These are phyloP conservation scores for Epistrophe eligans DNA, from an alignment of 2,888 invertebrate species.

Conservation along the genomic window DNA sequence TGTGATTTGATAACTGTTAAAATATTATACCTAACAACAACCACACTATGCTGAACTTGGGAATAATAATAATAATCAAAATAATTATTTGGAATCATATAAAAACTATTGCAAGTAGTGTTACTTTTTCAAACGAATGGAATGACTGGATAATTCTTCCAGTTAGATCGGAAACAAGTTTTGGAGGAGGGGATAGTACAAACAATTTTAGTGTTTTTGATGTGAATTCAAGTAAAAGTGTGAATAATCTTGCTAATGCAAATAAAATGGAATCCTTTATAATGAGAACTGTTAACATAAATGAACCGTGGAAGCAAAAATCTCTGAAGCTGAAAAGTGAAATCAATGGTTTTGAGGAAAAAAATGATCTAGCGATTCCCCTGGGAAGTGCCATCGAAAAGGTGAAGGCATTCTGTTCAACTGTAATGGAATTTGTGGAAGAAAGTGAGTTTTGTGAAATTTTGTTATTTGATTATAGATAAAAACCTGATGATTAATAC, in stretches of 20 bases:
- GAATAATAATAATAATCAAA: constrained; percentile 26
- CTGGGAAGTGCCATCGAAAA: constrained; percentile 77
- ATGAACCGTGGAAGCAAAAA: not conserved
- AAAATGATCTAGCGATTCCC: constrained; percentile 77
- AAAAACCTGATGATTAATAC: no score
- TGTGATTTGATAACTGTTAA: constrained; percentile 16
- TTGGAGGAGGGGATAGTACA: not conserved
- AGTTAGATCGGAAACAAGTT: constrained; percentile 34
- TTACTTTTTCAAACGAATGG: constrained; percentile 47
- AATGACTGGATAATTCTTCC: constrained; percentile 72
- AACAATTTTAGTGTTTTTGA: constrained; percentile 28
- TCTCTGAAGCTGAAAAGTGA: not conserved
- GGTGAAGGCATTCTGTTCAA: constrained; percentile 78
- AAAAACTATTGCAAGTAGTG: constrained; percentile 27
- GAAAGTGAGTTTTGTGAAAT: no score
- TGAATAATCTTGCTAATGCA: constrained; percentile 31
- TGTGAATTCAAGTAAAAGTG: constrained; percentile 26
- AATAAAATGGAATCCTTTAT: constrained; percentile 39
- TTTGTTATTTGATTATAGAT: no score
- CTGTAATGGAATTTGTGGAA: constrained; percentile 78
- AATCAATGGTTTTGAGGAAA: not conserved
- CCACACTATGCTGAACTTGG: constrained; percentile 20
- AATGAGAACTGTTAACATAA: constrained; percentile 31
- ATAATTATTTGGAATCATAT: constrained; percentile 41
- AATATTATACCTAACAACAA: not conserved